Percentiles rank a stretch among this genome's conserved stretches.
These are phyloP conservation scores for Mythimna impura DNA, from an alignment of 2,888 invertebrate genomes.

Conservation along the genomic window DNA sequence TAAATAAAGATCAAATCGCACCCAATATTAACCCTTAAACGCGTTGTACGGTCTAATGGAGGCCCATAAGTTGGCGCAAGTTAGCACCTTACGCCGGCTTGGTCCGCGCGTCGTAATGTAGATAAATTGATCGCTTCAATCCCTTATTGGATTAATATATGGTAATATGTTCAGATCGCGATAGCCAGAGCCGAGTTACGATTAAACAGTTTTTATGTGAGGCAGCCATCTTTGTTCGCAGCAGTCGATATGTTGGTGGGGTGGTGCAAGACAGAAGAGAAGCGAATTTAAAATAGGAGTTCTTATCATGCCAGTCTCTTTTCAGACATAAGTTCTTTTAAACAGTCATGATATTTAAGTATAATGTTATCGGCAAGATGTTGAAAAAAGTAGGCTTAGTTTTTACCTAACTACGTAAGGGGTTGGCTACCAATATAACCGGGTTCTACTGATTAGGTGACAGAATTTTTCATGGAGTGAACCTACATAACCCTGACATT, in stretches of 20 bases:
- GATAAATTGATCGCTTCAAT: conserved; percentile 84
- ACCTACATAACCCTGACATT: no score
- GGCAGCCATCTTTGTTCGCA: conserved; percentile 85
- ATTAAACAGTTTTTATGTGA: conserved; percentile 88
- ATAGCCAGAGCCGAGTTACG: conserved; percentile 84
- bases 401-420: no score
- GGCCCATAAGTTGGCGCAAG: conserved; percentile 73
- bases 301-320: no score
- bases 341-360: background rate
- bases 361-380: background rate
- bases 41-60: conserved; percentile 73
- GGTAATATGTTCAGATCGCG: conserved; percentile 85
- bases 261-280: conserved; percentile 49
- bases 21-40: conserved; percentile 60
- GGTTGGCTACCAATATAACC: no score
- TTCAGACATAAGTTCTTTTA: background rate
- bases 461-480: no score
- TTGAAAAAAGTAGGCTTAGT: background rate
- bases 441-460: no score
- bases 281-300: background rate
- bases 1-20: conserved; percentile 58
- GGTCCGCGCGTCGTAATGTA: conserved; percentile 80
- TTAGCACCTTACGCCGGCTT: conserved; percentile 68
- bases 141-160: conserved; percentile 86
- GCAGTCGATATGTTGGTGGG: conserved; percentile 74